Percentiles rank a stretch among this genome's conserved stretches.
These are phyloP conservation scores for Tromatobia lineatoria DNA, from an alignment of 2,888 invertebrate species.

Conservation along the genomic window DNA sequence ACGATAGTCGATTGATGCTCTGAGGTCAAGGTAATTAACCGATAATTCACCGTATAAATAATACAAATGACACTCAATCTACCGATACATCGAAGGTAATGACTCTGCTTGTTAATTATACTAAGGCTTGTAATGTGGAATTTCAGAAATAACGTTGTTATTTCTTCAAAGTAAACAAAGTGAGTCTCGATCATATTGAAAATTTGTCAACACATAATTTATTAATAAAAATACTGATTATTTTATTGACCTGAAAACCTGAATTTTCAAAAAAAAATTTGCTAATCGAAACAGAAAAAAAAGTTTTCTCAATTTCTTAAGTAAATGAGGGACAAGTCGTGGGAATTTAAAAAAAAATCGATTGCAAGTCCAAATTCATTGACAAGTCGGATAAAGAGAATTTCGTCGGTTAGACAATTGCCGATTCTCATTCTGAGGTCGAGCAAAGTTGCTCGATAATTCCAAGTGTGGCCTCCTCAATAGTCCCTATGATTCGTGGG, in stretches of 20 bases:
- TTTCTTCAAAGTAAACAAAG: no score
- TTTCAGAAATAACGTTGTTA: no score
- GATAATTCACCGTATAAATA: background rate
- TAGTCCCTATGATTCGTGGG: constrained; percentile 41
- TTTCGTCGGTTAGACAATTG: constrained; percentile 1
- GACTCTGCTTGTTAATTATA: background rate
- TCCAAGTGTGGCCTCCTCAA: constrained; percentile 12
- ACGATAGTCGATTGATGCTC: background rate
- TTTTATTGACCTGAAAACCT: no score
- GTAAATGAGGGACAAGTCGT: background rate
- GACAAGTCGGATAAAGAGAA: background rate
- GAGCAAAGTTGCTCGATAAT: constrained; percentile 50
- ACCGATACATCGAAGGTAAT: background rate
- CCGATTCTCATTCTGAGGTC: background rate
- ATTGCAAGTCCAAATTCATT: background rate
- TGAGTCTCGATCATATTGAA: no score
- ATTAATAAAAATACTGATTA: no score
- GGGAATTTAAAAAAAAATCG: no score
- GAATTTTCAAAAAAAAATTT: no score
- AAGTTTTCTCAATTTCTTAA: background rate
- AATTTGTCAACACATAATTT: no score
- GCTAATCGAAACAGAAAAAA: no score
- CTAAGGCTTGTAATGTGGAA: no score
- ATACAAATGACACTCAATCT: background rate
- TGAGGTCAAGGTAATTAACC: background rate